Evolutionary conservation across 2,797 vertebrate genomes (phyloP), one percentile per base, ranked within the genome.

Genomic region (Poeciliopsis paucimaculata): DNA sequence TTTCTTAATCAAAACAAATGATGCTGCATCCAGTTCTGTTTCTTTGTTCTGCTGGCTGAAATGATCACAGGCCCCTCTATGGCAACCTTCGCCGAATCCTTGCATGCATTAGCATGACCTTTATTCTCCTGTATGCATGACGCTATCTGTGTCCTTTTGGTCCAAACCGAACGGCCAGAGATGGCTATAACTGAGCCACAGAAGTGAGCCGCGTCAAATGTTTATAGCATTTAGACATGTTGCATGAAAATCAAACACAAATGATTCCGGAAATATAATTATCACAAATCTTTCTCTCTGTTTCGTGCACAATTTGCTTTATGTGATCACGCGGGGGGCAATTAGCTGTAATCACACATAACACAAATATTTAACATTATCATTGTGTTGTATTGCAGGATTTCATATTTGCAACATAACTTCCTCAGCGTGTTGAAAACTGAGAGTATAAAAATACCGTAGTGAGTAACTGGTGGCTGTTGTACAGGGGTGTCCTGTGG

Each of bases 401-500:
- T 15, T 46, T 71, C 45, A 28, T 15, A 28, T 71, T 46, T n/a
- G 53, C 53, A 55, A 55, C 53, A 11, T 26, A 26, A 39, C 39
- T 26, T n/a, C 23, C 23, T 43, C 5, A 41, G 66, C 10, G 3
- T 43, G 66, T 43, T 68, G 39, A 41, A 43, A 68, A 26, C 1
- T 23, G 20, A 51, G 41, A 71, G 1, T 20, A 28, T 46, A 49
- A 12, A 62, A 8, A n/a, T 64, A 79, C 41, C 74, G 62, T 80
- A 81, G 83, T 78, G 78, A 92, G 91, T 96, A 95, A 95, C 93
- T 66, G 26, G 70, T 80, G 91, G 93, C 90, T 96, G 93, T 92
- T 86, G 94, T 81, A 78, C 91, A 99, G 98, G 97, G 96, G 97
- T 99, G 86, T 98, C 97, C 87, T 99, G 98, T 15, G 96, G 98